A percentile compares a stretch with the other conserved stretches of the same genome.
phyloP scores from a whole-genome alignment of 2,797 vertebrate genomes.

The Thaleichthys pacificus region DNA sequence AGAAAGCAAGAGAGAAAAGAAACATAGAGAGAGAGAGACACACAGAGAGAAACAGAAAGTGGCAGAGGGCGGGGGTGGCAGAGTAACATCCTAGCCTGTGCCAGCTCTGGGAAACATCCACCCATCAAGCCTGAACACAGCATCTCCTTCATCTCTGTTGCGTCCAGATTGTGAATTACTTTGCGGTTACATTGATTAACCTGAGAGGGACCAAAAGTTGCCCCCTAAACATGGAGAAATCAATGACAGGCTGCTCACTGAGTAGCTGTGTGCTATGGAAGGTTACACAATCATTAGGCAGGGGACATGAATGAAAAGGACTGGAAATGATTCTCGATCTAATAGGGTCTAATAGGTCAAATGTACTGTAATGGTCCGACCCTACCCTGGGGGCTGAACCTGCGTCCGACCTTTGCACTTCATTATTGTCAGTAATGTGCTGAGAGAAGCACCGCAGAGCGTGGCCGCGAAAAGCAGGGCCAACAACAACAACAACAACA shows the following conservation, averaged over 20 bases:
- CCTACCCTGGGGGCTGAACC: background rate
- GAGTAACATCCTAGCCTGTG: background rate
- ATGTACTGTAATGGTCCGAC: background rate
- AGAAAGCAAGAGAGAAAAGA: background rate
- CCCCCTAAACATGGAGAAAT: background rate
- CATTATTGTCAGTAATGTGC: conserved; percentile 58
- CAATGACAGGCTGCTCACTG: background rate
- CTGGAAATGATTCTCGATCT: too few relatives aligned
- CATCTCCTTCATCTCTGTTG: background rate
- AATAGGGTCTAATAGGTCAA: too few relatives aligned
- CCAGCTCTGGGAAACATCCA: background rate
- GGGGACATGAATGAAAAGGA: background rate
- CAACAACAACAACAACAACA: conserved; percentile 24
- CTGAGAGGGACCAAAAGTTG: background rate
- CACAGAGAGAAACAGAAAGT: background rate
- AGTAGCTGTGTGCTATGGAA: background rate
- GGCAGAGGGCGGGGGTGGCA: background rate
- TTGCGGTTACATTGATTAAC: background rate
- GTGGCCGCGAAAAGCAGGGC: conserved; percentile 34
- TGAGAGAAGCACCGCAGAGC: background rate
- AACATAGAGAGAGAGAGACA: too few relatives aligned
- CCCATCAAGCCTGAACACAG: background rate
- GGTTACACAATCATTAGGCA: background rate
- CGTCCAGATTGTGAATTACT: background rate
- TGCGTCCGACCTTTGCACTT: conserved; percentile 54